Evolutionary conservation across 1,140 invertebrate species (phyloP).

Genomic region (Bacillus rossius): DNA sequence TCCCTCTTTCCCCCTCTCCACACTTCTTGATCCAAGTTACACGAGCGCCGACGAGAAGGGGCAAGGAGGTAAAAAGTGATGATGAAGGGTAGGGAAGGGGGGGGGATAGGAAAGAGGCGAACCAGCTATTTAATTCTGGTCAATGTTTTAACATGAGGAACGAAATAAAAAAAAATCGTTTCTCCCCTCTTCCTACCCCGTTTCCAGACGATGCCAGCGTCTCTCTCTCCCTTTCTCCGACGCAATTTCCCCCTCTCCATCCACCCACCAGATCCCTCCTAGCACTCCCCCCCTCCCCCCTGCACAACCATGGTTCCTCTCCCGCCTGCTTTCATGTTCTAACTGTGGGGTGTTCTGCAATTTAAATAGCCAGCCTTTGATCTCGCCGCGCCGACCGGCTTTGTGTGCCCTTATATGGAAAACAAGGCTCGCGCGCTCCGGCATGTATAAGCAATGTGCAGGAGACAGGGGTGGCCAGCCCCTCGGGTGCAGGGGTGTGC

Average conservation of each 20-base stretch:
- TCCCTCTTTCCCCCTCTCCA: not conserved
- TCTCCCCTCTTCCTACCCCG: not conserved
- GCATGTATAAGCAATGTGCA: constrained; percentile 39
- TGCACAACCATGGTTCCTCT: no score
- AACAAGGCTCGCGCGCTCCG: constrained; percentile 4
- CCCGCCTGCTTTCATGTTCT: constrained; percentile 1
- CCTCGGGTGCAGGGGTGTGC: not conserved
- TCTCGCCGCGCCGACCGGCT: constrained; percentile 8
- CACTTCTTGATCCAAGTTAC: constrained; percentile 10
- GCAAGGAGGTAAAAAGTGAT: not conserved
- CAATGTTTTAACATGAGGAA: constrained; percentile 15
- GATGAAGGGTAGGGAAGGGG: not conserved
- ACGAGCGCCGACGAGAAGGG: not conserved
- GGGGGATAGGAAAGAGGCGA: constrained; percentile 3
- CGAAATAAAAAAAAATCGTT: constrained; percentile 11
- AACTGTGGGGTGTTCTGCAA: constrained; percentile 14
- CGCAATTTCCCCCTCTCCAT: not conserved
- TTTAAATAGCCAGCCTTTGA: constrained; percentile 15
- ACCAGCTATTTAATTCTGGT: constrained; percentile 13
- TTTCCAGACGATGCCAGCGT: not conserved
- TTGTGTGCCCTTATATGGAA: constrained; percentile 14
- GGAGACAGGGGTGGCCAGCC: constrained; percentile 37
- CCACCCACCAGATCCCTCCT: no score
- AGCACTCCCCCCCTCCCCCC: no score
- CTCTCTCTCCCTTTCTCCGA: not conserved